Conservation (phyloP, 2,113 vertebrate genomes). For the Notiomystis cincta region DNA sequence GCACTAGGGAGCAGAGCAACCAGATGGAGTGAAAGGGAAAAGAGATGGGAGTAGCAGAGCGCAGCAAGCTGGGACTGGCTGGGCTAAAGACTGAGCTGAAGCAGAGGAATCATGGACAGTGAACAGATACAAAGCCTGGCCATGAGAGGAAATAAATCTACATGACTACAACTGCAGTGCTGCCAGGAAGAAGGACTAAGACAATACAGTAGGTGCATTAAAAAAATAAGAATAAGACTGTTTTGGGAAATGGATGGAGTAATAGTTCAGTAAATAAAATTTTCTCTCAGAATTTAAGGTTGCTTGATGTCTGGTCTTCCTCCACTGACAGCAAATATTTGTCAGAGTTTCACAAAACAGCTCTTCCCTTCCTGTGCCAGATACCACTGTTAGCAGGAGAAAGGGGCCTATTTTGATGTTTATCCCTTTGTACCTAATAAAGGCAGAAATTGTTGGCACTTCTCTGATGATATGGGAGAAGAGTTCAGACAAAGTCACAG, state of each 20-base stretch:
- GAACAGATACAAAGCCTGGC: neutral
- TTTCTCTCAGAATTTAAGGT: neutral
- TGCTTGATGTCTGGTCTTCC: neutral
- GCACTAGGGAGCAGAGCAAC: neutral
- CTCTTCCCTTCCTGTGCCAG: neutral
- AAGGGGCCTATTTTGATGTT: neutral
- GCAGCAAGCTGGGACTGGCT: neutral
- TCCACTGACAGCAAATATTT: neutral
- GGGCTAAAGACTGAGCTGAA: neutral
- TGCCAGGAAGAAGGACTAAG: constrained; percentile 3
- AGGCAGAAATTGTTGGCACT: neutral
- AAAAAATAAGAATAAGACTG: neutral
- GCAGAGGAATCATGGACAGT: neutral
- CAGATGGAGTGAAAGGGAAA: neutral
- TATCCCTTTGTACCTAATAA: neutral
- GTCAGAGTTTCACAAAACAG: neutral
- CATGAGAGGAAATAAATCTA: neutral
- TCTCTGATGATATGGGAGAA: neutral
- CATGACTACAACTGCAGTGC: neutral
- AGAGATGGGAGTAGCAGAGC: neutral
- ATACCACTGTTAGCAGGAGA: neutral
- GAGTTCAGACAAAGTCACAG: neutral
- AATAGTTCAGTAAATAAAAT: neutral
- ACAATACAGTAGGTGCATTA: neutral
- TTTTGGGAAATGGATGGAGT: neutral